A percentile compares a stretch with the other conserved stretches of the same genome.
Conservation (phyloP, 2,113 vertebrate genomes). For the Parus major region DNA sequence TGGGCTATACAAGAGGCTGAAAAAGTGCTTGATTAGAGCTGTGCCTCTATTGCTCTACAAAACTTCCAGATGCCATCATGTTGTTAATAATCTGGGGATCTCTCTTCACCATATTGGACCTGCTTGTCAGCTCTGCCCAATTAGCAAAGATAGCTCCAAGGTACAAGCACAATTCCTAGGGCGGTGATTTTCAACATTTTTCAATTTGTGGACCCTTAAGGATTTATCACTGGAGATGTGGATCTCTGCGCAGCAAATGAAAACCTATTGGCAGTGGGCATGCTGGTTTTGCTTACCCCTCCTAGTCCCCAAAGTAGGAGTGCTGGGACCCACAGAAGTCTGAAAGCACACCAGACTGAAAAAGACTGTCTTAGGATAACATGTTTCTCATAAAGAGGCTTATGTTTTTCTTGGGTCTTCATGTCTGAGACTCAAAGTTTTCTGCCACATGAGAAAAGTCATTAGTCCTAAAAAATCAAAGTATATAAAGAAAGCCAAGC, state of each 20-base stretch:
- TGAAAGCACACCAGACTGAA: not conserved
- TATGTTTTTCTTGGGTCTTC: not conserved
- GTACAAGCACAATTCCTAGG: conserved; percentile 39
- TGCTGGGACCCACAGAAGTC: not conserved
- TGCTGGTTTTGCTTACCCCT: conserved; percentile 17
- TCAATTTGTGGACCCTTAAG: conserved; percentile 46
- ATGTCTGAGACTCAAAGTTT: not conserved
- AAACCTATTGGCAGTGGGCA: conserved; percentile 32
- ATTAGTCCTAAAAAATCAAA: conserved; percentile 31
- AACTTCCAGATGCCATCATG: conserved; percentile 53
- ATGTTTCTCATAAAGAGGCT: not conserved
- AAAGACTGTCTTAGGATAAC: not conserved
- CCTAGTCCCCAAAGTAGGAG: not conserved
- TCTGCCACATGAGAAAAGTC: not conserved
- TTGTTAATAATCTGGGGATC: conserved; percentile 59
- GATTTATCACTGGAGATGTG: conserved; percentile 16
- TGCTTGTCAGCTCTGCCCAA: conserved; percentile 54
- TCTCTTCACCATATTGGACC: conserved; percentile 56
- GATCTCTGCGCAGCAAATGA: conserved; percentile 22
- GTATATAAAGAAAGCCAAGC: conserved; percentile 36
- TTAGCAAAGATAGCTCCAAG: conserved; percentile 57
- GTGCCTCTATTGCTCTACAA: conserved; percentile 31
- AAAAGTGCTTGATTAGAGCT: conserved; percentile 47
- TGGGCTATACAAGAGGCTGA: conserved; percentile 29
- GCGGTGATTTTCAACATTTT: conserved; percentile 58